These are phyloP conservation scores for Hydractinia symbiolongicarpus DNA, from an alignment of 30 jellyfish, hydroid and myxozoan species.

Conservation along the genomic window DNA sequence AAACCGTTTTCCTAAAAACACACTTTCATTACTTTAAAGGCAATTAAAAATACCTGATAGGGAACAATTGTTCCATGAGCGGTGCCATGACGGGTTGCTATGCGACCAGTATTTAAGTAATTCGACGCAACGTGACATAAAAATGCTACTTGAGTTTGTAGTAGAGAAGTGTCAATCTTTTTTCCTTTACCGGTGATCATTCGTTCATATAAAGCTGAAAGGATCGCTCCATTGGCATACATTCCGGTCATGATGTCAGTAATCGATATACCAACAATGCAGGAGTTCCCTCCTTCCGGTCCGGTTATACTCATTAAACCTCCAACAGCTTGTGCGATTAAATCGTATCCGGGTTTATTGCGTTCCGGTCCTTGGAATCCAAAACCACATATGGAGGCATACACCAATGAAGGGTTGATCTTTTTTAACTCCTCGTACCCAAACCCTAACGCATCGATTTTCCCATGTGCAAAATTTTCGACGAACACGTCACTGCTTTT, in stretches of 20 bases:
- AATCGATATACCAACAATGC: constrained; percentile 87
- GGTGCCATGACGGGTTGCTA: constrained; percentile 73
- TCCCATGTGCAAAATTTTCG: constrained; percentile 88
- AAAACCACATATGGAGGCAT: constrained; percentile 84
- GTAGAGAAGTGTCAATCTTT: constrained; percentile 70
- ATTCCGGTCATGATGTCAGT: constrained; percentile 93
- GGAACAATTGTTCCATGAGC: constrained; percentile 87
- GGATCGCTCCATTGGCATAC: constrained; percentile 91
- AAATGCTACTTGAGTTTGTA: constrained; percentile 75
- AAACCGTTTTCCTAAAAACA: not conserved
- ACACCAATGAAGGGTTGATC: constrained; percentile 52
- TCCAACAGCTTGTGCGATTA: constrained; percentile 88
- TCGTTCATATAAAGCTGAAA: constrained; percentile 82
- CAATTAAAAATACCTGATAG: constrained; percentile 77
- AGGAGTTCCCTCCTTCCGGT: constrained; percentile 79
- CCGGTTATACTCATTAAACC: constrained; percentile 88
- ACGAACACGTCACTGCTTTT: constrained; percentile 78
- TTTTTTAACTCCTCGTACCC: constrained; percentile 60
- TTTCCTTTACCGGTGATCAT: constrained; percentile 64
- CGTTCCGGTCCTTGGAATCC: constrained; percentile 94
- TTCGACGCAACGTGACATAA: constrained; percentile 77
- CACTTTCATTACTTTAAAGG: not conserved
- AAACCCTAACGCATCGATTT: constrained; percentile 70
- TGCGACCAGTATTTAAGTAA: constrained; percentile 67
- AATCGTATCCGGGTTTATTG: constrained; percentile 88